Evolutionary conservation across 1,140 invertebrate genomes (phyloP).

Genomic region (Drosophila lacertosa): DNA sequence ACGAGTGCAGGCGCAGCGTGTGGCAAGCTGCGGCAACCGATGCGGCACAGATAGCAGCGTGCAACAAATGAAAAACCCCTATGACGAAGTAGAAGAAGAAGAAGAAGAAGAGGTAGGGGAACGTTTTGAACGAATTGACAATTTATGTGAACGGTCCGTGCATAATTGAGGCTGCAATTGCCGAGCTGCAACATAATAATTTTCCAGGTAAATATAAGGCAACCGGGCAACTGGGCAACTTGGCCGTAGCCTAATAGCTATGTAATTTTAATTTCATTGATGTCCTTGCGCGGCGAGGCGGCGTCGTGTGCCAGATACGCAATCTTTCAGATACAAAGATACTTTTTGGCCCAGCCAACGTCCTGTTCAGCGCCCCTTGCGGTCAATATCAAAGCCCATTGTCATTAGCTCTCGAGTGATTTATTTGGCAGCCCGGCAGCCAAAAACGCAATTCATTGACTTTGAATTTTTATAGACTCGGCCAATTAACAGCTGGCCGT

Average conservation of each 20-base stretch:
- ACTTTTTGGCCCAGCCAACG: neutral
- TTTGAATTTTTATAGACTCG: slow-evolving; percentile 67
- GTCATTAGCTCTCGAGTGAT: slow-evolving; percentile 52
- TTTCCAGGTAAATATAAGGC: slow-evolving; percentile 56
- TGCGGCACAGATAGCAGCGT: slow-evolving; percentile 10
- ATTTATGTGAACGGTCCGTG: slow-evolving; percentile 70
- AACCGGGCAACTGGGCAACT: too few relatives aligned
- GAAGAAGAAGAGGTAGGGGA: neutral
- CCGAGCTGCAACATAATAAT: slow-evolving; percentile 50
- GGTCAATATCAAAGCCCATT: slow-evolving; percentile 65
- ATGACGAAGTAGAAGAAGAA: neutral
- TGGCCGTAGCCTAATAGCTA: slow-evolving; percentile 72
- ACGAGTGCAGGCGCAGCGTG: slow-evolving; percentile 42
- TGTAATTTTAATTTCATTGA: slow-evolving; percentile 80
- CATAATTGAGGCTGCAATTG: slow-evolving; percentile 67
- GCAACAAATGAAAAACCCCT: slow-evolving; percentile 4
- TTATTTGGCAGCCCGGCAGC: slow-evolving; percentile 48
- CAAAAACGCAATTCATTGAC: slow-evolving; percentile 40
- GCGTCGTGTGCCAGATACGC: slow-evolving; percentile 61
- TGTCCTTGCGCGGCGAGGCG: slow-evolving; percentile 59
- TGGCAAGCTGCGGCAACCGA: slow-evolving; percentile 18
- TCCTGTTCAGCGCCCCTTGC: slow-evolving; percentile 6
- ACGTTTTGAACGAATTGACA: slow-evolving; percentile 66
- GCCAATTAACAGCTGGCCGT: slow-evolving; percentile 73
- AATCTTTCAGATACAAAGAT: slow-evolving; percentile 7